Percentiles rank a stretch among this genome's conserved stretches.
Evolutionary conservation across 2,797 vertebrate genomes (phyloP).

Genomic region (Melanotaenia maccullochi): DNA sequence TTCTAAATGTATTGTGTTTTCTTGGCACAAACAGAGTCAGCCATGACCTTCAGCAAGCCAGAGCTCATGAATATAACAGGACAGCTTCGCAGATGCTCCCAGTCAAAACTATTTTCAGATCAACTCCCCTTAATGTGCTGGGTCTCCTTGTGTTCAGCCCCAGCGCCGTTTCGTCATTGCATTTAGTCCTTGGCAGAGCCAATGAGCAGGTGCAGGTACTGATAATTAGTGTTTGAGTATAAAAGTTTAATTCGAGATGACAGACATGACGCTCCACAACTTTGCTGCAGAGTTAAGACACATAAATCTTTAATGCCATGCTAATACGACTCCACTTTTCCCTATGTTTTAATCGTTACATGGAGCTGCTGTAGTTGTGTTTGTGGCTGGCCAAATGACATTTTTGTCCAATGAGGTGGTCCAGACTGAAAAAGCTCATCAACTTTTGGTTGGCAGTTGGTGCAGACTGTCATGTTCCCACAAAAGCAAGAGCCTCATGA

Average conservation of each 20-base stretch:
- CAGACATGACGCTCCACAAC: conserved; percentile 24
- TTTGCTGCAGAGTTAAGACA: conserved; percentile 21
- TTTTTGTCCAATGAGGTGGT: not conserved
- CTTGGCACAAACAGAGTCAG: conserved; percentile 51
- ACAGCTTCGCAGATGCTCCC: conserved; percentile 43
- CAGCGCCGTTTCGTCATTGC: conserved; percentile 34
- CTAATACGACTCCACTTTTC: not conserved
- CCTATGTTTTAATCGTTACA: not conserved
- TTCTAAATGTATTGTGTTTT: conserved; percentile 52
- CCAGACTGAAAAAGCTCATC: not conserved
- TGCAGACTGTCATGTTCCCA: not conserved
- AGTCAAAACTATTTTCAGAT: conserved; percentile 36
- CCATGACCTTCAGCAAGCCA: conserved; percentile 60
- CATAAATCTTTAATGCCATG: not conserved
- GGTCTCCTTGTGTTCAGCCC: conserved; percentile 22
- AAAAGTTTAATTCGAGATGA: conserved; percentile 30
- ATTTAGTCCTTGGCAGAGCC: conserved; percentile 14
- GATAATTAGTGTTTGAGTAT: conserved; percentile 45
- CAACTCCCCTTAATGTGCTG: conserved; percentile 5
- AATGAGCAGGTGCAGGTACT: conserved; percentile 32
- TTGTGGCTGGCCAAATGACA: not conserved
- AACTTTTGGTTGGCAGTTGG: not conserved
- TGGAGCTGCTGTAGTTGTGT: not conserved
- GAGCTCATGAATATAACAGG: conserved; percentile 52
- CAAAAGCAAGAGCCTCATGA: not conserved